Conservation (phyloP, 1,140 invertebrate species). For the Anastatus disparis region DNA sequence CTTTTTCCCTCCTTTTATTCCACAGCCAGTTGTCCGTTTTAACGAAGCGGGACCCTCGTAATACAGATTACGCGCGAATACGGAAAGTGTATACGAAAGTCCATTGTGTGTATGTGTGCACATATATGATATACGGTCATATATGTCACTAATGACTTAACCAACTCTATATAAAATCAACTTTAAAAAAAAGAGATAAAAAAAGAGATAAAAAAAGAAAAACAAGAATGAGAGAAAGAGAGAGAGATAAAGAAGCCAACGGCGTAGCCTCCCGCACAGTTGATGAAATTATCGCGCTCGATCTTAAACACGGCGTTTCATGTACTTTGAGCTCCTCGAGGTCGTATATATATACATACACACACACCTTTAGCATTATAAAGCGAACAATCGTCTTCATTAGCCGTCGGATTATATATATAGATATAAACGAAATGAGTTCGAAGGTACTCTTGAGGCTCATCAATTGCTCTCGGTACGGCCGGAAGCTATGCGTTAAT, state of each 20-base stretch:
- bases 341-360: not conserved
- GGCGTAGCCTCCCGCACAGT: not conserved
- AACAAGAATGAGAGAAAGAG: conserved; percentile 5
- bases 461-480: conserved; percentile 31
- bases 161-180: not conserved
- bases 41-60: not conserved
- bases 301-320: conserved; percentile 19
- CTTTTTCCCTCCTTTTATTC: no score
- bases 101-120: no score
- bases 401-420: conserved; percentile 25
- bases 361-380: no score
- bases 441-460: not conserved
- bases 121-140: no score
- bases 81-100: not conserved
- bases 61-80: not conserved
- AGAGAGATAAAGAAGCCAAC: not conserved
- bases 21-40: not conserved
- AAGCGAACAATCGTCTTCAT: conserved; percentile 35
- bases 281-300: conserved; percentile 30
- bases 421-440: not conserved
- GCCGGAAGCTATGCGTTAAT: conserved; percentile 12
- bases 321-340: not conserved
- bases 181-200: no score
- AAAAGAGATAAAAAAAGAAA: not conserved
- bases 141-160: not conserved